Evolutionary conservation across 2,797 vertebrate species (phyloP).

Genomic region (Lepidocolaptes lacrymiger): DNA sequence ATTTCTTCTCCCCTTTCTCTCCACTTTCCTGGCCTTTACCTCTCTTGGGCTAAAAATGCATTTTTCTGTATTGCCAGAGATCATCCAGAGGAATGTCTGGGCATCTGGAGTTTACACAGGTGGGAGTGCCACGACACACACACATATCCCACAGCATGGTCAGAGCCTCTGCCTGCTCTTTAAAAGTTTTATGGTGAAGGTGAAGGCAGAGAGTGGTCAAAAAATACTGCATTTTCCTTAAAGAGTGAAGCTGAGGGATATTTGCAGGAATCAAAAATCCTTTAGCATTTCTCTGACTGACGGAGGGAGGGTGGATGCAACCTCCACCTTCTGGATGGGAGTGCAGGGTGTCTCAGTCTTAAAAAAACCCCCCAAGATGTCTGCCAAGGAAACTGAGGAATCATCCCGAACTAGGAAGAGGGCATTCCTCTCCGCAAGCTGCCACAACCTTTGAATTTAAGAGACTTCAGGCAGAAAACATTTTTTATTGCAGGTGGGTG

Average conservation of each 20-base stretch:
- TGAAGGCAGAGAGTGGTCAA: neutral
- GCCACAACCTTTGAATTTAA: too few species aligned
- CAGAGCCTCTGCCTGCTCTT: neutral
- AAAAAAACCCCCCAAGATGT: too few species aligned
- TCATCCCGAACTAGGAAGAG: too few species aligned
- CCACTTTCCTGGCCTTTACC: neutral
- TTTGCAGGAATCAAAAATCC: neutral
- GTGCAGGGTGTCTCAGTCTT: too few species aligned
- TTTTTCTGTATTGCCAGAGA: neutral
- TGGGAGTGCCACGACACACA: fast-evolving
- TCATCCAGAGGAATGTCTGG: fast-evolving
- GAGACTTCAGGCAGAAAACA: too few species aligned
- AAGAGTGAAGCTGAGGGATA: neutral
- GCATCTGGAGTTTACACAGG: neutral
- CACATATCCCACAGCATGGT: fast-evolving
- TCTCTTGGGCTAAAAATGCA: neutral
- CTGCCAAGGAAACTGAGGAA: too few species aligned
- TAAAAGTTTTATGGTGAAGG: neutral
- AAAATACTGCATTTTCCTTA: fast-evolving
- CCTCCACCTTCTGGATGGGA: neutral
- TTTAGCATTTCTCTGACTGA: neutral
- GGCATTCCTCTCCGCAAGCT: too few species aligned
- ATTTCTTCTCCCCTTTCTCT: neutral
- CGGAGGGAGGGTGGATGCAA: neutral
- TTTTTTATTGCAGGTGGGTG: too few species aligned